Percentiles rank a stretch among this genome's conserved stretches.
Conservation (phyloP, 2,113 vertebrate genomes). For the Triplophysa dalaica region DNA sequence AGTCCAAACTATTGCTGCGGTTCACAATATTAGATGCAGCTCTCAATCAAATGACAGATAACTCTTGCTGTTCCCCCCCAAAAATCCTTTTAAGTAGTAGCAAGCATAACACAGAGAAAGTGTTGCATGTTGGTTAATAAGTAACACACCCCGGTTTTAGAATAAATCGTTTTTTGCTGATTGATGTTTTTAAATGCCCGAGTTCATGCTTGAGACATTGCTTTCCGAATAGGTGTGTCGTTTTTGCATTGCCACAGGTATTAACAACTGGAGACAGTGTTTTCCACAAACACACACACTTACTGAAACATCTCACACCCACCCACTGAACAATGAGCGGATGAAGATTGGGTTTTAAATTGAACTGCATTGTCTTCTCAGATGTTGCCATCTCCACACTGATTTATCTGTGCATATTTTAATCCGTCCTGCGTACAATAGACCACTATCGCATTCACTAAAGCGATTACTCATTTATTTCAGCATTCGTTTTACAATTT, state of each 20-base stretch:
- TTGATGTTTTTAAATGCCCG: not conserved
- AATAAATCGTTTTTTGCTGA: not conserved
- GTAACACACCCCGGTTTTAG: not conserved
- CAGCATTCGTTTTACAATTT: conserved; percentile 9
- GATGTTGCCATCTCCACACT: conserved; percentile 21
- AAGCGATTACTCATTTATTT: conserved; percentile 16
- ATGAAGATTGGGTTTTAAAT: conserved; percentile 38
- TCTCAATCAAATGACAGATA: not conserved
- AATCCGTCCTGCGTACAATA: conserved; percentile 17
- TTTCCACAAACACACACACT: conserved; percentile 44
- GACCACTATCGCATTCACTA: conserved; percentile 1
- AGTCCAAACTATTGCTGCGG: not conserved
- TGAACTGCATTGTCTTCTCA: conserved; percentile 25
- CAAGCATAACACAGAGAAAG: not conserved
- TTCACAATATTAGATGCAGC: not conserved
- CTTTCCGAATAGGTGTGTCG: not conserved
- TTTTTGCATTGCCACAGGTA: conserved; percentile 44
- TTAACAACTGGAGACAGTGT: conserved; percentile 62
- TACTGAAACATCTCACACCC: not conserved
- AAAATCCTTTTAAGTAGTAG: not conserved
- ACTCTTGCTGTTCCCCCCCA: not conserved
- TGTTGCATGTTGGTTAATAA: not conserved
- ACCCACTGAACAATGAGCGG: conserved; percentile 17
- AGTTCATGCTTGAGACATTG: not conserved
- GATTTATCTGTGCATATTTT: conserved; percentile 32